phyloP scores from a whole-genome alignment of 2,113 vertebrate species.

The Mormoops blainvillei region DNA sequence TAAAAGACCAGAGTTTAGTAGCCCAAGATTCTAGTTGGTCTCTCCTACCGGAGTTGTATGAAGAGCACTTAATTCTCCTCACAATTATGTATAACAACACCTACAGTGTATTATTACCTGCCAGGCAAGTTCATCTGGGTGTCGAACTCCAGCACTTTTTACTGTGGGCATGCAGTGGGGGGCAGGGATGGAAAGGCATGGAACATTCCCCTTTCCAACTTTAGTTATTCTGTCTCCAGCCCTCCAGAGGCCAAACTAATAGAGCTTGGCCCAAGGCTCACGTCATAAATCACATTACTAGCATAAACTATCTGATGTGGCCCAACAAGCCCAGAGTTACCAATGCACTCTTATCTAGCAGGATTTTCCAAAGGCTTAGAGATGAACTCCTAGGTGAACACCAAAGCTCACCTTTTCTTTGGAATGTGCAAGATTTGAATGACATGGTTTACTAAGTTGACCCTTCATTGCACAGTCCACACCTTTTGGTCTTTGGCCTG shows the following conservation, averaged over 20 bases:
- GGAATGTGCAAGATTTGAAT: not conserved
- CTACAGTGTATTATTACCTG: no score
- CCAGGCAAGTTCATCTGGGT: not conserved
- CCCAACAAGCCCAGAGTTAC: not conserved
- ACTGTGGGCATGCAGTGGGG: fast-evolving
- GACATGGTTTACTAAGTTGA: not conserved
- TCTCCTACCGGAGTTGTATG: not conserved
- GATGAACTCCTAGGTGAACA: not conserved
- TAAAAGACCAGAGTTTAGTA: not conserved
- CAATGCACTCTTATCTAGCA: not conserved
- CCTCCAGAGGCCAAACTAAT: not conserved
- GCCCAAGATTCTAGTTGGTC: not conserved
- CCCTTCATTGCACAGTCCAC: not conserved
- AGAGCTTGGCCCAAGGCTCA: not conserved
- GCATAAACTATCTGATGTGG: not conserved
- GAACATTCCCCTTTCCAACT: not conserved
- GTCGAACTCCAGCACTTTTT: not conserved
- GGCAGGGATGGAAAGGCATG: fast-evolving
- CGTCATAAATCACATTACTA: not conserved
- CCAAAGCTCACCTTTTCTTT: not conserved
- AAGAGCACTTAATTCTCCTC: not conserved
- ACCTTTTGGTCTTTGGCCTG: not conserved
- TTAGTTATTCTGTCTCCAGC: not conserved
- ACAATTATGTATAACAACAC: not conserved
- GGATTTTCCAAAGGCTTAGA: not conserved